Evolutionary conservation across 2,888 invertebrate genomes (phyloP).

Genomic region (Heliconius charithonia): DNA sequence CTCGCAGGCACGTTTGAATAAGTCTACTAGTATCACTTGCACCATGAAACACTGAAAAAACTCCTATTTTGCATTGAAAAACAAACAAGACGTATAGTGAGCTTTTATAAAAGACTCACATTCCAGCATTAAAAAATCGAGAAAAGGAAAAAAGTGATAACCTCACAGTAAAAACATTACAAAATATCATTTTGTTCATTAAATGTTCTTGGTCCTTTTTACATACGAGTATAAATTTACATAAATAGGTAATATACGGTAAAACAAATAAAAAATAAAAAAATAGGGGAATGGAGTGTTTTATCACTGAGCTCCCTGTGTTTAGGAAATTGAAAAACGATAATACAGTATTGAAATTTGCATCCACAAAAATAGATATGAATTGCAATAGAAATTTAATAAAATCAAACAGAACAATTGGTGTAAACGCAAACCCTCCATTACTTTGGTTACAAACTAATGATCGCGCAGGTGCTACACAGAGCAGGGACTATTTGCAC

Average conservation of each 20-base stretch:
- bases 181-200: background rate
- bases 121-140: background rate
- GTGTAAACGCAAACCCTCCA: background rate
- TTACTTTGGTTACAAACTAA: conserved; percentile 22
- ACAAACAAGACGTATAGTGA: background rate
- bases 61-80: background rate
- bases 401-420: background rate
- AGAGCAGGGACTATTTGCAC: conserved; percentile 19
- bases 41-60: background rate
- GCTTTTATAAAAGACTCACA: background rate
- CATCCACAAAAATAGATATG: background rate
- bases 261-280: too few relatives aligned
- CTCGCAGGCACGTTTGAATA: background rate
- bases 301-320: too few relatives aligned
- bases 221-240: background rate
- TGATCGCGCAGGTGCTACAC: conserved; percentile 17
- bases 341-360: too few relatives aligned
- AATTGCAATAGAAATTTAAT: background rate
- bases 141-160: background rate
- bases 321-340: too few relatives aligned
- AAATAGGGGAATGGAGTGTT: too few relatives aligned
- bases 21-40: background rate
- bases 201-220: background rate
- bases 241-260: background rate
- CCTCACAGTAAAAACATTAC: background rate